Evolutionary conservation across 2,113 vertebrate genomes (phyloP), one percentile per base, ranked within the genome.

Genomic region (Sardina pilchardus): DNA sequence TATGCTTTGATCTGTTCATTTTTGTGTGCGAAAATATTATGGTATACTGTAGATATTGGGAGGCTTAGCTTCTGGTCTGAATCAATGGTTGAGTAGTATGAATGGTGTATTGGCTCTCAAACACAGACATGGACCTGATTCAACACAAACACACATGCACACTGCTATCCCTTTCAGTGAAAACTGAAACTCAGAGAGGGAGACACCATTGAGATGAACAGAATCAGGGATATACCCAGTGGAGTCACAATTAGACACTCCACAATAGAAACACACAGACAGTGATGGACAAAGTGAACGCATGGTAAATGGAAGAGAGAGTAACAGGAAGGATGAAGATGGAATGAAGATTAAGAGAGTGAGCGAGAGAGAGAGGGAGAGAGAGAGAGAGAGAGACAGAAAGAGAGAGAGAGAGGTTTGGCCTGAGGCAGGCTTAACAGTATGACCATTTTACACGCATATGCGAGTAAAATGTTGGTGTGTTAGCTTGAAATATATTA

Each of bases 291-390:
- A 56, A 17, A 56, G 50, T 3, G 50, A 21, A 48, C 2, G 47
- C 47, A 48, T 2, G 47, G 47, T 48, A 48, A 53, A 53, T 53
- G 50, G 50, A 48, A 17, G 19, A 56, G 45, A 21, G 81, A 43
- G 81, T 56, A 56, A 56, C 50, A 56, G 50, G 50, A 2, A 19
- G 50, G 19, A 56, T 56, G 16, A 56, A 17, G 44, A 45, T 39
- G 42, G 39, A 56, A 5, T 83, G 80, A 88, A 84, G 83, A 78
- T 80, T 83, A 88, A 83, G 78, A 87, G 88, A 45, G 59, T 43
- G 83, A 71, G 84, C 47, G 36, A 71, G 78, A 85, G 39, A 71
- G 30, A 83, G 43, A 50, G 30, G 42, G 71, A 75, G 21, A 21
- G 34, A 42, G 53, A 81, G 24, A n/a, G 43, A 47, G 5, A 21